A percentile compares a stretch with the other conserved stretches of the same genome.
Conservation (phyloP, 2,113 vertebrate genomes). For the Hippocampus comes region DNA sequence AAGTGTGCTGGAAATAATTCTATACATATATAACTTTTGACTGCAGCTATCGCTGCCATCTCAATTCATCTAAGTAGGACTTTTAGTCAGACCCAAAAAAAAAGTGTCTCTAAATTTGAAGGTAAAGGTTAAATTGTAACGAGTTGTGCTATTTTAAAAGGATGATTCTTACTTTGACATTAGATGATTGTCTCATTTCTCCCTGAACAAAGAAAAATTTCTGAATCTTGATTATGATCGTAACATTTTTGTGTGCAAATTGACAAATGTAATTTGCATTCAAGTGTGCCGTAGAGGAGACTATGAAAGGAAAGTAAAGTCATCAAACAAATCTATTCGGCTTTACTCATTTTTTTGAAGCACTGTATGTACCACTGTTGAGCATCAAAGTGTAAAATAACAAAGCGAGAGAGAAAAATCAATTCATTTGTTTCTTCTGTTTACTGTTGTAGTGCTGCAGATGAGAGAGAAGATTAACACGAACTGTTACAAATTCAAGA, state of each 20-base stretch:
- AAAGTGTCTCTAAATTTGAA: not conserved
- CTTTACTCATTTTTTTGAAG: not conserved
- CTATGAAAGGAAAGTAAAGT: not conserved
- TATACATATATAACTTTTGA: not conserved
- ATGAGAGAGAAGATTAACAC: constrained; percentile 96
- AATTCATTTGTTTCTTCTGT: not conserved
- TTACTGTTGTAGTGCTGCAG: constrained; percentile 82
- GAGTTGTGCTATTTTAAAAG: not conserved
- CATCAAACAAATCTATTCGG: not conserved
- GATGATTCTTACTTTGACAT: too few species aligned
- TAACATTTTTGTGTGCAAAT: too few species aligned
- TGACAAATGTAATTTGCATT: too few species aligned
- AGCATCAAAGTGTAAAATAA: not conserved
- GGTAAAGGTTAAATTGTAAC: not conserved
- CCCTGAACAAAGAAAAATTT: too few species aligned
- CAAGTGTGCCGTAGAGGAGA: too few species aligned
- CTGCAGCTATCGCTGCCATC: not conserved
- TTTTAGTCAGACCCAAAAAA: too few species aligned
- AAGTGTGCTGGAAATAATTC: not conserved
- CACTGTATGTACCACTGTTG: not conserved
- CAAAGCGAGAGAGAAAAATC: not conserved
- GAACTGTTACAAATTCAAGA: constrained; percentile 98
- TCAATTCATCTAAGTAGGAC: too few species aligned
- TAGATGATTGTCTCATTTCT: too few species aligned
- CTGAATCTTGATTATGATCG: too few species aligned